Conservation (phyloP, 2,797 vertebrate genomes). For the Danio albolineatus region DNA sequence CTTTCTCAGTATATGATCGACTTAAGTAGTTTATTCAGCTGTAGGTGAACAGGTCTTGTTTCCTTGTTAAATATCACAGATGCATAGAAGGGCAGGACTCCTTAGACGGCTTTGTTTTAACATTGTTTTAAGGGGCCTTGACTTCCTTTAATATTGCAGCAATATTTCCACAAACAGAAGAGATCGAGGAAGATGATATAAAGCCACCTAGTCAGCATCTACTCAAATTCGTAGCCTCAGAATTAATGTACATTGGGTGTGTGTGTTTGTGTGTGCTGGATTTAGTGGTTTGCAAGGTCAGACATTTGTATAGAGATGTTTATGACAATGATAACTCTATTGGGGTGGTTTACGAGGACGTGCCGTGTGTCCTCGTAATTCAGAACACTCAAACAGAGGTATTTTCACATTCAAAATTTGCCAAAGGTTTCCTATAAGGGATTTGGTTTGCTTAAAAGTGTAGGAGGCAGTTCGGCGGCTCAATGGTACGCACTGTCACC, state of each 20-base stretch:
- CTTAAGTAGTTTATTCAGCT: constrained; percentile 82
- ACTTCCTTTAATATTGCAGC: constrained; percentile 71
- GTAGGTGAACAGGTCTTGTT: constrained; percentile 72
- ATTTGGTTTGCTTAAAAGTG: too few species aligned
- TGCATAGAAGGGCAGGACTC: constrained; percentile 60
- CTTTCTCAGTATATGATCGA: constrained; percentile 71
- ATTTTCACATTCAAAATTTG: too few species aligned
- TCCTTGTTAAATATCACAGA: constrained; percentile 68
- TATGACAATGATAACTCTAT: too few species aligned
- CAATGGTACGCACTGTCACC: too few species aligned
- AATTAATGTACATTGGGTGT: constrained; percentile 41
- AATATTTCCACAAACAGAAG: constrained; percentile 71
- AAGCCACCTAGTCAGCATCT: constrained; percentile 64
- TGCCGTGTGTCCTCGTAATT: too few species aligned
- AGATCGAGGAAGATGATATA: constrained; percentile 74
- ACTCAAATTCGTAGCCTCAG: constrained; percentile 65
- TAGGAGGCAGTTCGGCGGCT: too few species aligned
- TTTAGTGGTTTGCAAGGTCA: too few species aligned
- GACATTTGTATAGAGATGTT: too few species aligned
- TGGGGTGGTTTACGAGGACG: too few species aligned
- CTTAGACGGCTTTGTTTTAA: constrained; percentile 69
- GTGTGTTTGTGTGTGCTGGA: not conserved
- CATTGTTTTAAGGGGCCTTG: constrained; percentile 70
- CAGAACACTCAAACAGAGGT: too few species aligned
- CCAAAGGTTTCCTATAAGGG: too few species aligned